Percentiles rank a stretch among this genome's conserved stretches.
Conservation (phyloP, 1,140 invertebrate species). For the Macrostomum lignano region DNA sequence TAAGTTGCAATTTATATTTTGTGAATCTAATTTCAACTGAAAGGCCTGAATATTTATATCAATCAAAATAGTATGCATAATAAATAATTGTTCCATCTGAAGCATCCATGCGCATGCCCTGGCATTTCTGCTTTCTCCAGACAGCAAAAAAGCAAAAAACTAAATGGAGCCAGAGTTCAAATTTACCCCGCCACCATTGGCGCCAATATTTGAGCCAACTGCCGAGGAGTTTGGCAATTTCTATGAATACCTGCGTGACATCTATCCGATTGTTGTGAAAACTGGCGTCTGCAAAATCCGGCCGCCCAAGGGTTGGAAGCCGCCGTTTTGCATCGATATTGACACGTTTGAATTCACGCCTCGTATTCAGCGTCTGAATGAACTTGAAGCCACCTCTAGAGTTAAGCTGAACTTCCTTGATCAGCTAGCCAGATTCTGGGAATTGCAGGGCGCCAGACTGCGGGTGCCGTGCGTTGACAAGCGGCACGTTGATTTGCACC, state of each 20-base stretch:
- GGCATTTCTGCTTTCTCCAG: too few relatives aligned
- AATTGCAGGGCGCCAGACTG: constrained; percentile 36
- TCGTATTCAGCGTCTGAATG: constrained; percentile 74
- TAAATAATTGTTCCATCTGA: too few relatives aligned
- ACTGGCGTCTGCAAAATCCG: constrained; percentile 65
- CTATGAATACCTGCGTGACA: constrained; percentile 58
- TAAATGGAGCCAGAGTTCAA: too few relatives aligned
- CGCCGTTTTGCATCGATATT: constrained; percentile 84
- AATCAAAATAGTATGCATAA: too few relatives aligned
- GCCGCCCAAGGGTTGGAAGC: constrained; percentile 75
- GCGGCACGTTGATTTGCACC: constrained; percentile 68
- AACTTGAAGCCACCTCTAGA: constrained; percentile 40
- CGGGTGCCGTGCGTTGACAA: constrained; percentile 76
- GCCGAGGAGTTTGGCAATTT: constrained; percentile 62
- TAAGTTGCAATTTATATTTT: too few relatives aligned
- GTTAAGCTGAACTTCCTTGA: constrained; percentile 7
- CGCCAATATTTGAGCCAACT: constrained; percentile 52
- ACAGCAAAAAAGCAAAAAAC: too few relatives aligned
- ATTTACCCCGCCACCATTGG: constrained; percentile 35
- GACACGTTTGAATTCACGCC: constrained; percentile 81
- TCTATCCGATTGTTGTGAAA: constrained; percentile 45
- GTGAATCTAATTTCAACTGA: too few relatives aligned
- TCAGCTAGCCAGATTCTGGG: constrained; percentile 3
- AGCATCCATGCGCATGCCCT: too few relatives aligned
- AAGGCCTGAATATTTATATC: too few relatives aligned